Evolutionary conservation across 1,140 invertebrate genomes (phyloP).

Genomic region (Lepidurus arcticus): DNA sequence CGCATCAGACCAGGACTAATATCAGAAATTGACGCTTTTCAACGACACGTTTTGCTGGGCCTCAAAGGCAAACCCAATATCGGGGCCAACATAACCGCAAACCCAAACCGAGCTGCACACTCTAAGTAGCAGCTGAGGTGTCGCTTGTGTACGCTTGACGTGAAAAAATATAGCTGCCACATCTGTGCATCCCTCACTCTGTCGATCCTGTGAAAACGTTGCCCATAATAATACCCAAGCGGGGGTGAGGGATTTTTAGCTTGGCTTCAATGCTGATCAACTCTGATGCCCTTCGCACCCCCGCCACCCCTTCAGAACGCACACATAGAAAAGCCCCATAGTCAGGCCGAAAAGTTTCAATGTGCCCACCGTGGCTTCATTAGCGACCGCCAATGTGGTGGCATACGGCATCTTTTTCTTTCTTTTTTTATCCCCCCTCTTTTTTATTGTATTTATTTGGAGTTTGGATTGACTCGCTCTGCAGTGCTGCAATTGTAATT

Average conservation of each 20-base stretch:
- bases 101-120: not conserved
- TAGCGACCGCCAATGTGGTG: not conserved
- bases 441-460: too few species aligned
- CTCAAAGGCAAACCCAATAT: not conserved
- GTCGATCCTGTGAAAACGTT: not conserved
- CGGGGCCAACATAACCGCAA: not conserved
- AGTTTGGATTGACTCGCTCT: too few species aligned
- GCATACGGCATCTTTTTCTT: not conserved
- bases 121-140: not conserved
- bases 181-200: slow-evolving; percentile 17
- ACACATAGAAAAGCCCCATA: not conserved
- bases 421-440: too few species aligned
- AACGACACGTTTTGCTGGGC: not conserved
- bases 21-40: slow-evolving; percentile 14
- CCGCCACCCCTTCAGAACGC: not conserved
- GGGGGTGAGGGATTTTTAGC: slow-evolving; percentile 20
- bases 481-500: too few species aligned
- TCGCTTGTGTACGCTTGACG: slow-evolving; percentile 2
- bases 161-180: slow-evolving; percentile 9
- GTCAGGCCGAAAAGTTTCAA: not conserved
- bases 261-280: slow-evolving; percentile 1
- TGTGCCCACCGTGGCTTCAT: not conserved
- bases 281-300: not conserved
- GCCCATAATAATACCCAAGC: not conserved
- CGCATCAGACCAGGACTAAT: slow-evolving; percentile 13